phyloP scores from a whole-genome alignment of 2,888 invertebrate species.

The Yponomeuta sedellus region DNA sequence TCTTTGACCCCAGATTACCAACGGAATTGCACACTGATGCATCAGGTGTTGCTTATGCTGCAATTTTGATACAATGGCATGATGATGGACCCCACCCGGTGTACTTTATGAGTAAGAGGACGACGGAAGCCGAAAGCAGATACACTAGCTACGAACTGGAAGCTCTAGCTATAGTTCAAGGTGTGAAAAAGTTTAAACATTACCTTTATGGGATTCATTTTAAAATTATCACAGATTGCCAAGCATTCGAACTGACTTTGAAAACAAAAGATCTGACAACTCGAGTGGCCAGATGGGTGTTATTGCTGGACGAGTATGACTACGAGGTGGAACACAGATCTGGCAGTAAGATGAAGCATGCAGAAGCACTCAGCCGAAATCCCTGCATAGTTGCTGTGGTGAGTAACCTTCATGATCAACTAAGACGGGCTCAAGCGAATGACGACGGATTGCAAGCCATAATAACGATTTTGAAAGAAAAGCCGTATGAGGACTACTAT shows the following conservation, averaged over 20 bases:
- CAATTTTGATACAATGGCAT: constrained; percentile 13
- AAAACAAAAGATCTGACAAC: constrained; percentile 20
- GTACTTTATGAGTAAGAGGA: constrained; percentile 17
- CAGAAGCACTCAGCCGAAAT: constrained; percentile 23
- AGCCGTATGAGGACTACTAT: constrained; percentile 22
- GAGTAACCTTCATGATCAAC: constrained; percentile 16
- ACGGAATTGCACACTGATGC: constrained; percentile 18
- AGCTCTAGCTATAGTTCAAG: constrained; percentile 21
- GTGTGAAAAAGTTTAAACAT: constrained; percentile 19
- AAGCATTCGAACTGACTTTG: constrained; percentile 21
- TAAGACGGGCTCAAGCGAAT: constrained; percentile 23
- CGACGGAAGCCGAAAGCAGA: constrained; percentile 9
- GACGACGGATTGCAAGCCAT: constrained; percentile 27
- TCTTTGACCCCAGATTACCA: constrained; percentile 6
- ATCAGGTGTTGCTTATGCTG: background rate
- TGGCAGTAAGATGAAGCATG: constrained; percentile 22
- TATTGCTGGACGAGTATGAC: constrained; percentile 20
- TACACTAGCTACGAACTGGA: constrained; percentile 20
- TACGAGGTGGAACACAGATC: constrained; percentile 19
- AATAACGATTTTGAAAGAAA: constrained; percentile 20
- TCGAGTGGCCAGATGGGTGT: constrained; percentile 22
- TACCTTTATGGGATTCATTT: constrained; percentile 21
- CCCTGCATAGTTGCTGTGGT: constrained; percentile 9
- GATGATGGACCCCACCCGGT: constrained; percentile 16
- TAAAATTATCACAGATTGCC: constrained; percentile 22